These are phyloP conservation scores for Caradrina clavipalpis DNA, from an alignment of 2,888 invertebrate genomes.

Conservation along the genomic window DNA sequence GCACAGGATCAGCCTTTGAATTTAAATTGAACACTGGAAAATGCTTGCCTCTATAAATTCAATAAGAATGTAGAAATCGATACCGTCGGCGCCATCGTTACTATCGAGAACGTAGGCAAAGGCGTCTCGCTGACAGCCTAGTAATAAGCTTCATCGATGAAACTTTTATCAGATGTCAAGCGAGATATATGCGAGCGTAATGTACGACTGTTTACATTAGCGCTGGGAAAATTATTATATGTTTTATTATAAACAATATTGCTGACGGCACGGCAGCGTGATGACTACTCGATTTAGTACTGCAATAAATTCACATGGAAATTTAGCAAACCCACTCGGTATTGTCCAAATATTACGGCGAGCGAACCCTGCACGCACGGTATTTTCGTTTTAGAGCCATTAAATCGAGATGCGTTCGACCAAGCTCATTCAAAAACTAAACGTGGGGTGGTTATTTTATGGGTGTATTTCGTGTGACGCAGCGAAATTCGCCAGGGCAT, in stretches of 20 bases:
- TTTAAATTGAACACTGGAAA: constrained; percentile 21
- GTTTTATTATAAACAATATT: constrained; percentile 66
- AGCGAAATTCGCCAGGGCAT: constrained; percentile 76
- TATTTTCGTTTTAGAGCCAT: constrained; percentile 84
- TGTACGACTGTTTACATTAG: constrained; percentile 52
- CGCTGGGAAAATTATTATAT: constrained; percentile 49
- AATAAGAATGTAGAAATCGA: constrained; percentile 57
- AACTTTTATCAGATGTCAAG: constrained; percentile 58
- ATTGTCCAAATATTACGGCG: constrained; percentile 84
- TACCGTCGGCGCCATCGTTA: constrained; percentile 48
- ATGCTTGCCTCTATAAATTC: constrained; percentile 39
- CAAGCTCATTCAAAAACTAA: constrained; percentile 65
- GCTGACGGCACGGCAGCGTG: constrained; percentile 63
- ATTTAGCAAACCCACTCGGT: constrained; percentile 79
- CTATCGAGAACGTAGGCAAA: constrained; percentile 46
- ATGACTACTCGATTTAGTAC: constrained; percentile 77
- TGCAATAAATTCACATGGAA: constrained; percentile 80
- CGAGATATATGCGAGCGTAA: constrained; percentile 50
- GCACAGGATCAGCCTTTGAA: constrained; percentile 7
- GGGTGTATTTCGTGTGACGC: constrained; percentile 67
- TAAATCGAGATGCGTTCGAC: constrained; percentile 80
- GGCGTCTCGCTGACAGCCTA: constrained; percentile 44
- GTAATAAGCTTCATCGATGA: constrained; percentile 57
- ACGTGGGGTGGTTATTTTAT: constrained; percentile 63
- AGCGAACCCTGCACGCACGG: constrained; percentile 76